Evolutionary conservation across 1,140 invertebrate genomes (phyloP).

Genomic region (Penaeus chinensis): DNA sequence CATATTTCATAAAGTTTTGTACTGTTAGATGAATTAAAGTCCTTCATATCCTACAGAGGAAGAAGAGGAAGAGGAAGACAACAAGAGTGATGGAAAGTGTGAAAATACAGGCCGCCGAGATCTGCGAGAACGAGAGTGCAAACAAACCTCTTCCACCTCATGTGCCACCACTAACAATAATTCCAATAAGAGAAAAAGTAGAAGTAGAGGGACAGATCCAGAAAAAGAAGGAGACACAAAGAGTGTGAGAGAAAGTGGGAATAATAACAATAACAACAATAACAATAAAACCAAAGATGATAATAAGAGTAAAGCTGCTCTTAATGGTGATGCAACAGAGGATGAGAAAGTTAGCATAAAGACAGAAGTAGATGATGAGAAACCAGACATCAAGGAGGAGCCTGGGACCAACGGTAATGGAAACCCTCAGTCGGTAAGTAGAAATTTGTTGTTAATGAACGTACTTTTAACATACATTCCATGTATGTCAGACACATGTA

Average conservation of each 20-base stretch:
- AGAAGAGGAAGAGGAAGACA: constrained; percentile 44
- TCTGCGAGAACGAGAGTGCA: constrained; percentile 51
- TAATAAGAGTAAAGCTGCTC: constrained; percentile 26
- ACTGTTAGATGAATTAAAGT: too few species aligned
- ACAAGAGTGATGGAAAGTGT: constrained; percentile 41
- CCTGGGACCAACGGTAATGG: constrained; percentile 52
- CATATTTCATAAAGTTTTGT: too few species aligned
- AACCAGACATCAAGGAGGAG: constrained; percentile 54
- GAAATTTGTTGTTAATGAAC: not conserved
- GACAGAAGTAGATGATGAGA: constrained; percentile 56
- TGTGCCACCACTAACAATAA: constrained; percentile 32
- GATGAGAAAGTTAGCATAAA: constrained; percentile 61
- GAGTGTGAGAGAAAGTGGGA: constrained; percentile 47
- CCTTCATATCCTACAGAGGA: constrained; percentile 10
- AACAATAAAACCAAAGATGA: constrained; percentile 53
- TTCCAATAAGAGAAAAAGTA: constrained; percentile 50
- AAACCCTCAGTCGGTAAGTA: constrained; percentile 40
- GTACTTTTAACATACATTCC: too few species aligned
- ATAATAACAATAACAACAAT: constrained; percentile 57
- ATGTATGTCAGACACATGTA: too few species aligned
- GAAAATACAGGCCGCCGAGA: constrained; percentile 36
- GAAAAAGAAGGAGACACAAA: constrained; percentile 45
- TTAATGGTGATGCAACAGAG: constrained; percentile 63
- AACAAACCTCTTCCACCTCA: constrained; percentile 31
- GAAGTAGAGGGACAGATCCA: constrained; percentile 41